Evolutionary conservation across 2,797 vertebrate genomes (phyloP), one percentile per base, ranked within the genome.

Genomic region (Echiichthys vipera): DNA sequence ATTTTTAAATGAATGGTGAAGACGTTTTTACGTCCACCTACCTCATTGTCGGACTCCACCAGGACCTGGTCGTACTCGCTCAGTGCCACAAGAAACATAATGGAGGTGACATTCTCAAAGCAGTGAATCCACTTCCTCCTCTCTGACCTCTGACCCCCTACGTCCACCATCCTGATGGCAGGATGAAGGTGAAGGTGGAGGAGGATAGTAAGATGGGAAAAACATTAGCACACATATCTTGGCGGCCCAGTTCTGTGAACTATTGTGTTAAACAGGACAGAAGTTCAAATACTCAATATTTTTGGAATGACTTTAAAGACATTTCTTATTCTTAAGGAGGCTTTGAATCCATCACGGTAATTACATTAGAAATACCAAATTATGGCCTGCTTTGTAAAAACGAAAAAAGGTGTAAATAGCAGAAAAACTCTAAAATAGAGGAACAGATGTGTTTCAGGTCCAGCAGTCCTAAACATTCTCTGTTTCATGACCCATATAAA

Each of bases 91-190:
- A 99, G 95, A 81, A 99, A 99, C 98, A 99, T 99, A 90, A 99
- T 99, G 90, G 98, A 99, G 27, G 98, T 99, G 87, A 99, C 98
- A 5, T 99, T 99, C 95, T 99, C 98, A 81, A 99, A 99, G 94
- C 98, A 99, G 91, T 99, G 98, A 84, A 99, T 99, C 98, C 98
- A 99, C 95, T 99, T 99, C 94, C 98, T 96, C 89, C 98, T 95
- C 91, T 99, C 98, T 4, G 98, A 99, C 88, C 98, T 94, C 91
- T 99, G 98, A 49, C 98, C 98, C 7, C 98, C 98, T 0, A 99
- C 98, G 76, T 99, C 98, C 91, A 99, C 98, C 98, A 99, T 99
- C 91, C 98, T 99, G 79, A 76, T 5, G 14, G 47, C 47, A 68
- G 70, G 67, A 74, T 30, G 37, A 47, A 58, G 62, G 58, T 12